Conservation (phyloP, 2,888 invertebrate genomes). For the Nephrotoma guestfalica region DNA sequence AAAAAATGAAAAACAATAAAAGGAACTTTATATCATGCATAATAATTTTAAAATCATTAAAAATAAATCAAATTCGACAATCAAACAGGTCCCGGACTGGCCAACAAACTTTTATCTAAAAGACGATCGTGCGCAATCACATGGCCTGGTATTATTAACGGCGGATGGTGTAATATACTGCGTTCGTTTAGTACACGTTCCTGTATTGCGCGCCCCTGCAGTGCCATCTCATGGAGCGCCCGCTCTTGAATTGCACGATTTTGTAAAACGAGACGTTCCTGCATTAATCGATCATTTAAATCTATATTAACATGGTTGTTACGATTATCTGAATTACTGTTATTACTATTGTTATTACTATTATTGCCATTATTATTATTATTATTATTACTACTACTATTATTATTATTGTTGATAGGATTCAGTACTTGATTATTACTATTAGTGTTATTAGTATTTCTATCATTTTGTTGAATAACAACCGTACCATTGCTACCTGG, state of each 20-base stretch:
- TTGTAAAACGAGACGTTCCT: conserved; percentile 14
- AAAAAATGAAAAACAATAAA: neutral
- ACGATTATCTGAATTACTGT: neutral
- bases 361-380: neutral
- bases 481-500: neutral
- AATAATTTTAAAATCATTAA: neutral
- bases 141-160: conserved; percentile 8
- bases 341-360: neutral
- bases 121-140: conserved; percentile 11
- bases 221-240: conserved; percentile 7
- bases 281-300: conserved; percentile 16
- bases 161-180: conserved; percentile 12
- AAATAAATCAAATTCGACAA: conserved; percentile 7
- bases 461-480: neutral
- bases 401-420: neutral
- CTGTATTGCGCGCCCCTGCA: conserved; percentile 15
- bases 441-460: neutral
- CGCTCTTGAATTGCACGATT: conserved; percentile 15
- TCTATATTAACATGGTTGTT: neutral
- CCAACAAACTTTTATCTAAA: conserved; percentile 16
- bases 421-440: neutral
- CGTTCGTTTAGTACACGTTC: conserved; percentile 13
- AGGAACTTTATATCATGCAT: neutral
- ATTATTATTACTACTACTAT: neutral
- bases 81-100: conserved; percentile 15